Evolutionary conservation across 2,888 invertebrate genomes (phyloP).

Genomic region (Rhagophthalmus giganteus): DNA sequence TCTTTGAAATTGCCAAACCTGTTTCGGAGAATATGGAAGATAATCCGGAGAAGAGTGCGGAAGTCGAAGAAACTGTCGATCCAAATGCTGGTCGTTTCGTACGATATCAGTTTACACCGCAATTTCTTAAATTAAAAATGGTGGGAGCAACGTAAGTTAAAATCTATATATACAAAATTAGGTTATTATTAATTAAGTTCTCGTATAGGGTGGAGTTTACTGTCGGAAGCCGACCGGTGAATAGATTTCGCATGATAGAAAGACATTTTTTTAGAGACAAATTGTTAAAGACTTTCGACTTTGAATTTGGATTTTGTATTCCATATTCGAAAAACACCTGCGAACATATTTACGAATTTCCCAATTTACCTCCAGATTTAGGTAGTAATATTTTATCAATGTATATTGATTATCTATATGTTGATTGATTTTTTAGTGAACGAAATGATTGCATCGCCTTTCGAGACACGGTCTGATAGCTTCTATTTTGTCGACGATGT

Average conservation of each 20-base stretch:
- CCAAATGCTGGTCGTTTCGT: slow-evolving; percentile 95
- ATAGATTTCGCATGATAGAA: slow-evolving; percentile 98
- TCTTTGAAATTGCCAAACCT: slow-evolving; percentile 96
- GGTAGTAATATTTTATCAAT: slow-evolving; percentile 72
- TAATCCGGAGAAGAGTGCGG: slow-evolving; percentile 48
- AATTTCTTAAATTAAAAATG: slow-evolving; percentile 92
- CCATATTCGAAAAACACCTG: slow-evolving; percentile 97
- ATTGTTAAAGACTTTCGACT: slow-evolving; percentile 95
- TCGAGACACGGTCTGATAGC: slow-evolving; percentile 96
- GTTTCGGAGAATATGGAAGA: slow-evolving; percentile 55
- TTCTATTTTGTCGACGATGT: slow-evolving; percentile 98
- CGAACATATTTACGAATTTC: slow-evolving; percentile 99
- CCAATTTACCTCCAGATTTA: slow-evolving; percentile 79
- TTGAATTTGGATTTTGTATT: slow-evolving; percentile 99
- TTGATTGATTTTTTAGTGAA: slow-evolving; percentile 77
- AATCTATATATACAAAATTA: slow-evolving; percentile 40
- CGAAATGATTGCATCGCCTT: slow-evolving; percentile 95
- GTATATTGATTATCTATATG: too few species aligned
- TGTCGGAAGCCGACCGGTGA: slow-evolving; percentile 89
- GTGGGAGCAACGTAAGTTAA: slow-evolving; percentile 95
- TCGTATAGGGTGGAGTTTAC: slow-evolving; percentile 89
- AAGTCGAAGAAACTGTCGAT: slow-evolving; percentile 66
- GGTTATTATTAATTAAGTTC: not conserved
- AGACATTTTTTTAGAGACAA: slow-evolving; percentile 94
- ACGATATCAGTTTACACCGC: slow-evolving; percentile 98